Percentiles rank a stretch among this genome's conserved stretches.
phyloP scores from a whole-genome alignment of 2,113 vertebrate species.

The Gadus chalcogrammus region DNA sequence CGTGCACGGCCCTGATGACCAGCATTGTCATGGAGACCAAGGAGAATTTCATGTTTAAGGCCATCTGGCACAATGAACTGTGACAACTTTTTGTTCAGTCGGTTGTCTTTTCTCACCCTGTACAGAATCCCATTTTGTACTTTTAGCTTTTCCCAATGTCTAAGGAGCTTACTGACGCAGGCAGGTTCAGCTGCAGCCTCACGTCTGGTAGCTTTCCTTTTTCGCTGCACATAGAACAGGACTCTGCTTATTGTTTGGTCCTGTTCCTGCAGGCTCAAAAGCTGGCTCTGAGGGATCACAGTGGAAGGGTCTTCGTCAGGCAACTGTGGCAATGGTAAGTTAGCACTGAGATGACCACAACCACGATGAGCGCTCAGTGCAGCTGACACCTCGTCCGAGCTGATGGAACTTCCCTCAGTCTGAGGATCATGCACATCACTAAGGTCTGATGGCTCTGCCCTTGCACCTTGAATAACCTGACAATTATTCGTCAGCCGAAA shows the following conservation, averaged over 20 bases:
- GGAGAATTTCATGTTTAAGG: not conserved
- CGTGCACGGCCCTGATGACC: constrained; percentile 16
- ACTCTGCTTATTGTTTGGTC: not conserved
- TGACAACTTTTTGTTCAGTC: not conserved
- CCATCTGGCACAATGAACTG: constrained; percentile 6
- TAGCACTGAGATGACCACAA: too few species aligned
- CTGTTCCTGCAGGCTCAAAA: constrained; percentile 10
- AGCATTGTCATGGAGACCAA: not conserved
- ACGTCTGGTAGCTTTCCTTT: not conserved
- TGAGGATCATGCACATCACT: not conserved
- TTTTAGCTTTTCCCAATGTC: constrained; percentile 2
- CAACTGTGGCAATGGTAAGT: not conserved
- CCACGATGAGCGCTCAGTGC: too few species aligned
- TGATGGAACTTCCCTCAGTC: not conserved
- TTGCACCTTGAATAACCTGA: constrained; percentile 2
- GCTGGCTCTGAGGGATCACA: not conserved
- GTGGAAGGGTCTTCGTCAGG: not conserved
- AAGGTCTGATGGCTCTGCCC: not conserved
- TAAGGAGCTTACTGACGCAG: not conserved
- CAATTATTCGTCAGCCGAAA: constrained; percentile 15
- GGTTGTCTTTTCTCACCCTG: constrained; percentile 5
- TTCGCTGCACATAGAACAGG: too few species aligned
- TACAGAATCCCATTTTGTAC: constrained; percentile 6
- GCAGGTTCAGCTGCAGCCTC: constrained; percentile 7
- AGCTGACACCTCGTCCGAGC: not conserved